Percentiles rank a stretch among this genome's conserved stretches.
phyloP scores from a whole-genome alignment of 2,113 vertebrate species.

The Hoplias malabaricus region DNA sequence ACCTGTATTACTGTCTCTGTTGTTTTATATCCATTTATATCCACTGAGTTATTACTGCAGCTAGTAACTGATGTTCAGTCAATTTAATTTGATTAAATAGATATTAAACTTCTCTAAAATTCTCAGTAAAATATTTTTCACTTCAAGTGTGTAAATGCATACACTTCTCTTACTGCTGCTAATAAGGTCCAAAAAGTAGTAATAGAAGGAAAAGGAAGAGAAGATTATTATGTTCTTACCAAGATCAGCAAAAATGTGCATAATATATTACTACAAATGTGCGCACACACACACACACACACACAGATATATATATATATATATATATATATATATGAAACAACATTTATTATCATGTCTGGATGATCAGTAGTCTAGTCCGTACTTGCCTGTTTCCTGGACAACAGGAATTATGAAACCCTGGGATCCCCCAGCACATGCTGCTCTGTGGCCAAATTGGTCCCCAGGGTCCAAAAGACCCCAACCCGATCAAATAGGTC shows the following conservation, averaged over 20 bases:
- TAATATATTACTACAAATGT: too few species aligned
- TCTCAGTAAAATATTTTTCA: too few species aligned
- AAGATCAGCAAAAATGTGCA: too few species aligned
- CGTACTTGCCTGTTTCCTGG: conserved; percentile 61
- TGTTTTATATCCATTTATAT: neutral
- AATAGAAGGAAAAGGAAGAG: too few species aligned
- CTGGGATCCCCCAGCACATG: conserved; percentile 50
- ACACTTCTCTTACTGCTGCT: too few species aligned
- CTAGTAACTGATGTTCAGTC: too few species aligned
- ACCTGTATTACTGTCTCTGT: neutral
- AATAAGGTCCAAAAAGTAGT: too few species aligned
- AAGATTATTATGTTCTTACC: too few species aligned
- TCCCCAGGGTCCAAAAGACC: conserved; percentile 74
- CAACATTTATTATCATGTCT: neutral
- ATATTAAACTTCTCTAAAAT: too few species aligned
- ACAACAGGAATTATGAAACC: conserved; percentile 59
- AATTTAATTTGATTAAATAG: too few species aligned
- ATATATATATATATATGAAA: neutral
- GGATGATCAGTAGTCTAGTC: neutral
- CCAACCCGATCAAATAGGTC: conserved; percentile 68
- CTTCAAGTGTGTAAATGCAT: too few species aligned
- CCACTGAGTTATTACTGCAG: neutral
- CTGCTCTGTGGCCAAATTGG: conserved; percentile 80
- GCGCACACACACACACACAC: neutral
- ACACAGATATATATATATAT: neutral